Conservation (phyloP, 2,797 vertebrate species). For the Coccyzus lansbergi region DNA sequence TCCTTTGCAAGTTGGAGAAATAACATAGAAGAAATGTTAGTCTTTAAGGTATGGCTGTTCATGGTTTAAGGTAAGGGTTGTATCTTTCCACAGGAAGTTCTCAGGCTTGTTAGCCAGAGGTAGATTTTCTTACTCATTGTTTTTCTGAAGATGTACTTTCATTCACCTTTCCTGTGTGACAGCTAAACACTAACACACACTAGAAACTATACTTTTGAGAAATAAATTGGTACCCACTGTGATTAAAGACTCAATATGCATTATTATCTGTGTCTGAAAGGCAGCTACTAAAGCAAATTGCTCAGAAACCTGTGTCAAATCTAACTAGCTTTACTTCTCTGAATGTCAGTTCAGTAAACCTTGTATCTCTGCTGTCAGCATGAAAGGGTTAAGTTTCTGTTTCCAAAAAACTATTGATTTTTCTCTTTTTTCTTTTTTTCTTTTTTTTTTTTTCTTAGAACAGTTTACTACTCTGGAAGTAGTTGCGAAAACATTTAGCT, state of each 20-base stretch:
- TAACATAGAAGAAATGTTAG: neutral
- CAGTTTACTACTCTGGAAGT: neutral
- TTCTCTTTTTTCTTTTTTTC: neutral
- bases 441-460: neutral
- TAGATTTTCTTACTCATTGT: neutral
- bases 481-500: neutral
- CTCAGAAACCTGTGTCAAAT: neutral
- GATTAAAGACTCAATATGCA: neutral
- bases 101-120: neutral
- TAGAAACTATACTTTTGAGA: neutral
- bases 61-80: neutral
- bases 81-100: neutral
- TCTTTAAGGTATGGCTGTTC: neutral
- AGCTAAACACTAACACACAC: neutral
- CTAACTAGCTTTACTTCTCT: neutral
- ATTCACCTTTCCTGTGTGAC: neutral
- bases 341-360: neutral
- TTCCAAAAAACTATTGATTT: conserved; percentile 3
- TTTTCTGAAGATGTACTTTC: neutral
- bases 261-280: neutral
- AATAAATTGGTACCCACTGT: neutral
- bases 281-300: neutral
- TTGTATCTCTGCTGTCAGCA: neutral
- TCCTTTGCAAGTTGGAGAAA: neutral
- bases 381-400: neutral